These are phyloP conservation scores for Ceratoteleas bidentatus DNA, from an alignment of 1,140 invertebrate genomes.

Conservation along the genomic window DNA sequence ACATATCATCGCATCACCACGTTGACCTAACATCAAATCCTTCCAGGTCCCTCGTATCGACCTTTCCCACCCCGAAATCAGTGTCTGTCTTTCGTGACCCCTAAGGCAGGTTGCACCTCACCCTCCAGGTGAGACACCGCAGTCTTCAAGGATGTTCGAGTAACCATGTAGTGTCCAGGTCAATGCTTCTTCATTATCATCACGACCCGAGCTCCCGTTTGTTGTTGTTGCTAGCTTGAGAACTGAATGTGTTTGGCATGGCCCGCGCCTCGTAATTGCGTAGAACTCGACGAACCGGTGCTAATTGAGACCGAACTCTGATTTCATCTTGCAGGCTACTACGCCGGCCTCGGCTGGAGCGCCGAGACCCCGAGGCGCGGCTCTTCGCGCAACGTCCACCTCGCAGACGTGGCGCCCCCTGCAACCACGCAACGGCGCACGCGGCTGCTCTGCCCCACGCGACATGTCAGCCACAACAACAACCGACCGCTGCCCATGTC, in stretches of 20 bases:
- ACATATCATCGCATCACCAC: no score
- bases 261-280: slow-evolving; percentile 69
- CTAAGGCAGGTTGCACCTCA: no score
- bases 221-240: slow-evolving; percentile 81
- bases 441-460: slow-evolving; percentile 73
- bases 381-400: slow-evolving; percentile 26
- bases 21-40: no score
- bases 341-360: slow-evolving; percentile 75
- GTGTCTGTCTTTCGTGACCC: no score
- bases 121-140: no score
- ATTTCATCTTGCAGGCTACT: slow-evolving; percentile 76
- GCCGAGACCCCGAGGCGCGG: slow-evolving; percentile 49
- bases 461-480: slow-evolving; percentile 73
- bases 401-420: slow-evolving; percentile 69
- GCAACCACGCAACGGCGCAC: slow-evolving; percentile 75
- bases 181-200: slow-evolving; percentile 47
- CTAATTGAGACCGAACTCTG: slow-evolving; percentile 51
- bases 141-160: no score
- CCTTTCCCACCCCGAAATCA: no score
- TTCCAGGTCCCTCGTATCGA: no score
- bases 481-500: slow-evolving; percentile 72
- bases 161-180: slow-evolving; percentile 36
- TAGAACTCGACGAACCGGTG: slow-evolving; percentile 32
- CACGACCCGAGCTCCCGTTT: slow-evolving; percentile 67
- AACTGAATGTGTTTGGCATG: slow-evolving; percentile 80